A percentile compares a stretch with the other conserved stretches of the same genome.
phyloP scores from a whole-genome alignment of 2,797 vertebrate genomes.

The Apogon talboti region DNA sequence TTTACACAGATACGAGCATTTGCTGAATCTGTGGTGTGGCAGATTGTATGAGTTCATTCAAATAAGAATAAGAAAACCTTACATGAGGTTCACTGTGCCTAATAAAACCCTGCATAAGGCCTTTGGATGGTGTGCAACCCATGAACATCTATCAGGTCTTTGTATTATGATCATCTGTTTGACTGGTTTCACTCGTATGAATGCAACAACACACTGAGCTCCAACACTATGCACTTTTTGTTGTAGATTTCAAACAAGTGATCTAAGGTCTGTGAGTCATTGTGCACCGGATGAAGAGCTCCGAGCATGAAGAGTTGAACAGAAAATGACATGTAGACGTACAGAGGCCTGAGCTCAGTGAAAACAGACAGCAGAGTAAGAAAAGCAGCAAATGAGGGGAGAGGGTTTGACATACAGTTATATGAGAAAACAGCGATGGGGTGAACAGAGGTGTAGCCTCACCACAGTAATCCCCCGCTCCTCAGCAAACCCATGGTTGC shows the following conservation, averaged over 20 bases:
- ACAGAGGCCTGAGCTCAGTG: slow-evolving; percentile 1
- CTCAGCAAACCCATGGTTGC: slow-evolving; percentile 70
- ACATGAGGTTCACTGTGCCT: too few relatives aligned
- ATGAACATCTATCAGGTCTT: too few relatives aligned
- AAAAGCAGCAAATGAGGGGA: slow-evolving; percentile 23
- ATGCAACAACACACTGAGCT: too few relatives aligned
- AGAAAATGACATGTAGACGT: background rate
- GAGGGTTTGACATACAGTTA: slow-evolving; percentile 25
- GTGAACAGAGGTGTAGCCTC: slow-evolving; percentile 58
- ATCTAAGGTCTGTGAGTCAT: slow-evolving; percentile 24
- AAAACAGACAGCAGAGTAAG: slow-evolving; percentile 16
- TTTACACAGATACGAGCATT: too few relatives aligned
- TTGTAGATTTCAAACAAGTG: slow-evolving; percentile 9
- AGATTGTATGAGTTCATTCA: too few relatives aligned
- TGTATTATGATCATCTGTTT: too few relatives aligned
- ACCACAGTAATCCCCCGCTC: slow-evolving; percentile 60
- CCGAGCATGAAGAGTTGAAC: background rate
- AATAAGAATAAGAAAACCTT: too few relatives aligned
- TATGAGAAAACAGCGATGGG: slow-evolving; percentile 27
- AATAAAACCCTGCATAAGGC: too few relatives aligned
- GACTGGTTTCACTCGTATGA: too few relatives aligned
- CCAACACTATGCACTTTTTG: background rate
- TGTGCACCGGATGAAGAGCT: slow-evolving; percentile 2
- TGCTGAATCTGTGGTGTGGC: too few relatives aligned
- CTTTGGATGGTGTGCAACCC: too few relatives aligned